Evolutionary conservation across 1,140 invertebrate species (phyloP).

Genomic region (Bombus superbus): DNA sequence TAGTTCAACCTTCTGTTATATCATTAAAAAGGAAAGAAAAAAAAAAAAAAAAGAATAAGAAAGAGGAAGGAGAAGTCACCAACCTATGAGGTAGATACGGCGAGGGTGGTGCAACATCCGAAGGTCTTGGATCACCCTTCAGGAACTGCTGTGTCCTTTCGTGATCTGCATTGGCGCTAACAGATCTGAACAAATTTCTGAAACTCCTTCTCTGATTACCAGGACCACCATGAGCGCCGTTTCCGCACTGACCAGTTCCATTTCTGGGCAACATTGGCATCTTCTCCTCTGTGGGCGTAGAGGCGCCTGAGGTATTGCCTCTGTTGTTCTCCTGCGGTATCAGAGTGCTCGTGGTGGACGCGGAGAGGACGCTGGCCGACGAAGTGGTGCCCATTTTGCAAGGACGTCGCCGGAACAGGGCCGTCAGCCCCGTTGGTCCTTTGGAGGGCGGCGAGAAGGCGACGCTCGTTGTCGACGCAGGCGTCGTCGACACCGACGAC

Average conservation of each 20-base stretch:
- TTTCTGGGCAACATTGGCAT: constrained; percentile 69
- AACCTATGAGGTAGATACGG: constrained; percentile 77
- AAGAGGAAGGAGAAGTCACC: constrained; percentile 25
- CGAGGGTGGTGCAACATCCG: constrained; percentile 84
- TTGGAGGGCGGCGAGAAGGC: constrained; percentile 35
- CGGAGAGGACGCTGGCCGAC: constrained; percentile 67
- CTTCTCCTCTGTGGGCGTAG: constrained; percentile 70
- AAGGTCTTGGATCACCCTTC: constrained; percentile 84
- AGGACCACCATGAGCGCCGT: not conserved
- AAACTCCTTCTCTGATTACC: constrained; percentile 76
- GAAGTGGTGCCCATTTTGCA: constrained; percentile 74
- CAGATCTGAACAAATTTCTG: constrained; percentile 80
- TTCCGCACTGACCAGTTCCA: constrained; percentile 1
- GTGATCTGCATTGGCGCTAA: constrained; percentile 82
- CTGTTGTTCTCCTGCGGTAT: constrained; percentile 66
- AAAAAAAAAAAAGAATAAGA: no score
- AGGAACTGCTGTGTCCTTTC: constrained; percentile 83
- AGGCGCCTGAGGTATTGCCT: constrained; percentile 60
- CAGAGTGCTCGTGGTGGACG: constrained; percentile 66
- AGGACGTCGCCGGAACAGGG: constrained; percentile 74
- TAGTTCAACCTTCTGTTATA: not conserved
- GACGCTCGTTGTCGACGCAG: constrained; percentile 39
- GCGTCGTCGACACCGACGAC: constrained; percentile 55
- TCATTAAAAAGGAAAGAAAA: no score
- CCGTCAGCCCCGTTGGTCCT: constrained; percentile 63